Evolutionary conservation across 2,888 invertebrate genomes (phyloP), one percentile per base, ranked within the genome.

Genomic region (Argyra leucocephala): DNA sequence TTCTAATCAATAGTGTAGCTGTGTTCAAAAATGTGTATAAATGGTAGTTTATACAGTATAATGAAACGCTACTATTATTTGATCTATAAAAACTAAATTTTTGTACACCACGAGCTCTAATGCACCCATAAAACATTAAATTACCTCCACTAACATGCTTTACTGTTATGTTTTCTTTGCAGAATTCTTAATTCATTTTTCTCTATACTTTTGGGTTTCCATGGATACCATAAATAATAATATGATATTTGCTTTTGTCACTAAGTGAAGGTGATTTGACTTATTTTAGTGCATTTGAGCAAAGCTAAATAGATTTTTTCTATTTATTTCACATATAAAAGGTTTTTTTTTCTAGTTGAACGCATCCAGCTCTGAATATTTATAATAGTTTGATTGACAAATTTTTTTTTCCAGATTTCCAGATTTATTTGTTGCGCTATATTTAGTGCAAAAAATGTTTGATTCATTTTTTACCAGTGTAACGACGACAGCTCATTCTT

Each of bases 81-180:
- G 31, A 10, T 67, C 65, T 21, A 66, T 67, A 59, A 64, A 37
- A 12, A 61, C 22, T n/a, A 68, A 23, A 10, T 36, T n/a, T 12
- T 66, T 64, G n/a, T 61, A 64, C 66, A 18, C 66, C 66, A 61
- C 31, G 26, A 22, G 59, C 63, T 7, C 18, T 21, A 61, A 68
- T 66, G 57, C 64, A 66, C 22, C 66, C 67, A n/a, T 67, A 67
- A 21, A 66, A 37, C 66, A 67, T 69, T 9, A 66, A 48, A 59
- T 57, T 48, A 37, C 66, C 65, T 22, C 66, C 67, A 57, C 61
- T n/a, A n/a, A n/a, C 69, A 37, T 65, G 65, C 48, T 69, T 69
- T 7, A 67, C 65, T 24, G 67, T 69, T 65, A 57, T 23, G 23
- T 65, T 64, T 65, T 64, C 60, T 22, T 59, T 63, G 21, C 66